Evolutionary conservation across 2,888 invertebrate genomes (phyloP), one percentile per base, ranked within the genome.

Genomic region (Eudasyphora cyanicolor): DNA sequence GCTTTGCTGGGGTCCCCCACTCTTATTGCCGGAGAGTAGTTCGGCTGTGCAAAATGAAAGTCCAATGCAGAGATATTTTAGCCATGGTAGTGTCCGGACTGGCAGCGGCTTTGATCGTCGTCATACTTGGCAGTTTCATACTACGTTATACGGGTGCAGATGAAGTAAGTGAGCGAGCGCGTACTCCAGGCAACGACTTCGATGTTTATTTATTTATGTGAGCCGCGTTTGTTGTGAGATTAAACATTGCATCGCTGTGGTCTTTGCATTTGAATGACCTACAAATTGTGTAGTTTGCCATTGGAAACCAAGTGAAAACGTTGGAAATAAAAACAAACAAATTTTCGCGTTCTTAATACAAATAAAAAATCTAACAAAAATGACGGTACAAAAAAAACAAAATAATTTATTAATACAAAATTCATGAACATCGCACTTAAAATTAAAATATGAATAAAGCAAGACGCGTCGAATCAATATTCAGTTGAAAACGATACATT

Each of bases 51-150:
- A 57, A 57, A 67, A 78, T 79, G 69, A 79, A 78, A 79, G 5
- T 73, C 17, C 17, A 35, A 21, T 10, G 62, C 81, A 84, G 38
- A 79, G 73, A 81, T 38, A 14, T 84, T 69, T 4, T 76, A 81
- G 62, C 67, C 60, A 84, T 84, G 78, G 73, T 73, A 17, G 76
- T 81, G 81, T 73, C 81, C 24, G 84, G 71, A 73, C 6, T 73
- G 5, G 38, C 76, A 51, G 73, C 84, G 51, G 75, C 57, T 2
- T 54, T 84, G 27, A 84, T 81, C 14, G 81, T 81, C 2, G 21
- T 78, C 76, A 69, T 84, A 32, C 71, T 84, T 5, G 78, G 76
- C 21, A 79, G 84, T 75, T 62, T 81, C 42, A 62, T 81, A 57
- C 51, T 69, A 76, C 78, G 76, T 51, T 84, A 76, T 35, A 54